Base-by-base conservation (phyloP, 2,888 invertebrate genomes). In the Tenodera sinensis region DNA sequence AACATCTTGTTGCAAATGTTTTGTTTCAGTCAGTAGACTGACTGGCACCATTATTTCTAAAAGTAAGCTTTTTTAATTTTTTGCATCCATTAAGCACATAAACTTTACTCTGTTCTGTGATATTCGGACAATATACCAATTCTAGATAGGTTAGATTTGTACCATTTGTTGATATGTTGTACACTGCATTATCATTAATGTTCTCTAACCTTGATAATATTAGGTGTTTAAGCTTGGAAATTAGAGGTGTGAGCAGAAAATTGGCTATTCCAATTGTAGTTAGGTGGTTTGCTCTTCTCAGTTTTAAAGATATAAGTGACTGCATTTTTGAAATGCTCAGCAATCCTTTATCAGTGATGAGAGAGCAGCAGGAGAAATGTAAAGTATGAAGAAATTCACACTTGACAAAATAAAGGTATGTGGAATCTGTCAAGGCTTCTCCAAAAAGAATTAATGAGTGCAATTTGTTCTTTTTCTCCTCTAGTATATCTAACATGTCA, bases 311-410 rank as follows among this genome's bases (percentile, higher is more conserved):
- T 28, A 27, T 84, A 47, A 88, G 82, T 25, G 84, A 82, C 71
- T 28, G 84, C 81, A 88, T 30, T 30, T 84, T 85, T 84, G 81
- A 28, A 34, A 88, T n/a, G 54, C 81, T 85, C 42, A 12, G 34
- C n/a, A 88, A 81, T 9, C 88, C 85, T 42, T 85, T 88, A 84
- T 88, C 84, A 81, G 88, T 85, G 84, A 88, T 85, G 27, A n/a
- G 71, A 20, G 42, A 14, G 81, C 88, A 88, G 30, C 84, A 81
- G 9, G 71, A 84, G 20, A 88, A 27, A n/a, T 88, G 88, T 12
- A 88, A 34, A 27, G 71, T 88, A 84, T 82, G 25, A 15, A 88
- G 28, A 25, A 34, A 12, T 12, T 12, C 34, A 54, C 88, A 88
- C 2, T 88, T 81, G 15, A 28, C 84, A 30, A 88, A 27, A 71